These are phyloP conservation scores for Acrocyrtus sp. DNA, from an alignment of 2,888 invertebrate species.

Conservation along the genomic window DNA sequence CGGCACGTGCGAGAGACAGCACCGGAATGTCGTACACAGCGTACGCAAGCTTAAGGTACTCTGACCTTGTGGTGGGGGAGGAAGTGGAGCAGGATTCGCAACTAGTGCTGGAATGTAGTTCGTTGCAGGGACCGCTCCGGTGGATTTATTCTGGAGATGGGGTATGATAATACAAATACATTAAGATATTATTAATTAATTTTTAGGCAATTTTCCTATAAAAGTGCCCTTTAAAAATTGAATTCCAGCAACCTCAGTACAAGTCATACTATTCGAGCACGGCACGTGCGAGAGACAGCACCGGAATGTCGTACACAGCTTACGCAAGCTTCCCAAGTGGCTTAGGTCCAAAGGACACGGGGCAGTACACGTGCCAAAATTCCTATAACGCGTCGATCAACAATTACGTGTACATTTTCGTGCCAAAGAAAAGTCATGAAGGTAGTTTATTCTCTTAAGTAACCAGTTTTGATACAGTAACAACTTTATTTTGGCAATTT, in stretches of 20 bases:
- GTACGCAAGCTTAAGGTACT: slow-evolving; percentile 45
- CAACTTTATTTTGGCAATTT: neutral
- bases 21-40: slow-evolving; percentile 23
- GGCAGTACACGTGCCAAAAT: slow-evolving; percentile 50
- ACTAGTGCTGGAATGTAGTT: slow-evolving; percentile 51
- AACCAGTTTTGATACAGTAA: too few species aligned
- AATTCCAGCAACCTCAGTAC: slow-evolving; percentile 34
- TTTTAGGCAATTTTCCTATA: neutral
- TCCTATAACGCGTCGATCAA: slow-evolving; percentile 26
- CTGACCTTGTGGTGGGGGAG: slow-evolving; percentile 47
- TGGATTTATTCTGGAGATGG: slow-evolving; percentile 35
- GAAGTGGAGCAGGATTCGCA: slow-evolving; percentile 28
- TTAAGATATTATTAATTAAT: neutral
- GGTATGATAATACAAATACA: too few species aligned
- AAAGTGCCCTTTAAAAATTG: neutral
- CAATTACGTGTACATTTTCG: slow-evolving; percentile 49
- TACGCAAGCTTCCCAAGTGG: slow-evolving; percentile 44
- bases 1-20: too few species aligned
- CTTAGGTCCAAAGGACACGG: slow-evolving; percentile 38
- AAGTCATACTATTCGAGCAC: slow-evolving; percentile 35
- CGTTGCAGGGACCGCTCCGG: slow-evolving; percentile 21
- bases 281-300: too few species aligned
- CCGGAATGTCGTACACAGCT: slow-evolving; percentile 20
- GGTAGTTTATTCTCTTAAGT: slow-evolving; percentile 26
- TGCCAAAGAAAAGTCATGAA: slow-evolving; percentile 18